Percentiles rank a stretch among this genome's conserved stretches.
Conservation (phyloP, 2,888 invertebrate species). For the Eupeodes luniger region DNA sequence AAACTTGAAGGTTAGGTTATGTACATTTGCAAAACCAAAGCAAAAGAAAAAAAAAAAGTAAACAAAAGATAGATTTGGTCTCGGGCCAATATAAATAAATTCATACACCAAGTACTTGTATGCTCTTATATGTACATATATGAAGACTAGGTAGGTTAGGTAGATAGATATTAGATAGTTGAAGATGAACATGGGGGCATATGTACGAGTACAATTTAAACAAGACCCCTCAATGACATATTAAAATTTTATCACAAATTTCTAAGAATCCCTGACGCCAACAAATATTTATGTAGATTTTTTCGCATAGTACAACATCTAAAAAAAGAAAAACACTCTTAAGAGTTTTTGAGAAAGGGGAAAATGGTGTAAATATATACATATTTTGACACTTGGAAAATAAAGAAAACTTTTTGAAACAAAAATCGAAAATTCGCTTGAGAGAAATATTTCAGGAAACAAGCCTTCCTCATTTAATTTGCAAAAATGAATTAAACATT, state of each 20-base stretch:
- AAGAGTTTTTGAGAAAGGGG: too few relatives aligned
- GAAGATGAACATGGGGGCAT: constrained; percentile 13
- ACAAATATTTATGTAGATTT: background rate
- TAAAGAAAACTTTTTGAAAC: too few relatives aligned
- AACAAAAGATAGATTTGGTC: constrained; percentile 37
- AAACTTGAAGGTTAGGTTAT: constrained; percentile 59
- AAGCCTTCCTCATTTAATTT: too few relatives aligned
- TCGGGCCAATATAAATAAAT: constrained; percentile 45
- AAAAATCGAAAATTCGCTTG: too few relatives aligned
- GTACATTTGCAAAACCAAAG: background rate
- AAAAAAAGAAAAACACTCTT: too few relatives aligned
- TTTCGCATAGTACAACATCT: too few relatives aligned
- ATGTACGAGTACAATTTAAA: background rate
- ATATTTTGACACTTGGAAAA: too few relatives aligned
- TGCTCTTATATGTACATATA: background rate
- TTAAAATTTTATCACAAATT: constrained; percentile 27
- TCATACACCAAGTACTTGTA: background rate
- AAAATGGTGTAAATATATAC: too few relatives aligned
- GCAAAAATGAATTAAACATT: too few relatives aligned
- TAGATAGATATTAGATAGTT: too few relatives aligned
- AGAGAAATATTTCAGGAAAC: too few relatives aligned
- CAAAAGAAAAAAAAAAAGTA: background rate
- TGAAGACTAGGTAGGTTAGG: background rate
- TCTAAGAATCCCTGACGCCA: constrained; percentile 41
- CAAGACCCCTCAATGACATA: constrained; percentile 22